A percentile compares a stretch with the other conserved stretches of the same genome.
Evolutionary conservation across 2,797 vertebrate genomes (phyloP).

Genomic region (Cheirogaleus major): DNA sequence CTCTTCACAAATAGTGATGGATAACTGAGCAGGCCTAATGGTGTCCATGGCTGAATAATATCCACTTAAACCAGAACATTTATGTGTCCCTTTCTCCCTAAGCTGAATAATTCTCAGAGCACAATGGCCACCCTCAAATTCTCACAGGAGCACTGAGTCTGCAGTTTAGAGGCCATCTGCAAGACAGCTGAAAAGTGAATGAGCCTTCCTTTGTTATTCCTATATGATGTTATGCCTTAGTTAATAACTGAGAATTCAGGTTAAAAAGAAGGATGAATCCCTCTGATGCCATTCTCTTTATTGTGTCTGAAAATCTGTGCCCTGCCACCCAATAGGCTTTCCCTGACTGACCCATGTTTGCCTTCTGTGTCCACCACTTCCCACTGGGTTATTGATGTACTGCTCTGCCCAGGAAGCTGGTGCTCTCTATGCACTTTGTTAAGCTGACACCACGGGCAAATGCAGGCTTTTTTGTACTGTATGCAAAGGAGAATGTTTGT

Average conservation of each 20-base stretch:
- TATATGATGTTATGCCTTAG: slow-evolving; percentile 85
- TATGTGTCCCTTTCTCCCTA: slow-evolving; percentile 28
- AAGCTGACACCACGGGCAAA: slow-evolving; percentile 79
- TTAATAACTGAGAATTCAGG: slow-evolving; percentile 85
- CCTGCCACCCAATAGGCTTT: slow-evolving; percentile 83
- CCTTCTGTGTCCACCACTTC: slow-evolving; percentile 90
- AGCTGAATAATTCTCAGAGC: slow-evolving; percentile 65
- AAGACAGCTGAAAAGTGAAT: slow-evolving; percentile 83
- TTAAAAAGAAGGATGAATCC: slow-evolving; percentile 73
- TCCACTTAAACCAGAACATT: slow-evolving; percentile 71
- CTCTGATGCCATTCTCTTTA: slow-evolving; percentile 81
- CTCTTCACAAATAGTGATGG: slow-evolving; percentile 76
- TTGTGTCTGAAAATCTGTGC: slow-evolving; percentile 77
- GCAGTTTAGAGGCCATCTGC: slow-evolving; percentile 86
- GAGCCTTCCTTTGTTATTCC: slow-evolving; percentile 82
- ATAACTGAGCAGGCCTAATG: slow-evolving; percentile 61
- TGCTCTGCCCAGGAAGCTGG: slow-evolving; percentile 84
- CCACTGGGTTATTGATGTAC: slow-evolving; percentile 91
- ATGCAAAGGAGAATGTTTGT: slow-evolving; percentile 71
- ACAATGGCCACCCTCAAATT: slow-evolving; percentile 71
- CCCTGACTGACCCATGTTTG: slow-evolving; percentile 88
- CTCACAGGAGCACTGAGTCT: slow-evolving; percentile 78
- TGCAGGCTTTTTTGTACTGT: slow-evolving; percentile 81
- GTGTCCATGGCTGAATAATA: slow-evolving; percentile 72
- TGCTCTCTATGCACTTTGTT: slow-evolving; percentile 82